Percentiles rank a stretch among this genome's conserved stretches.
Conservation (phyloP, 1,140 invertebrate genomes). For the Musca vetustissima region DNA sequence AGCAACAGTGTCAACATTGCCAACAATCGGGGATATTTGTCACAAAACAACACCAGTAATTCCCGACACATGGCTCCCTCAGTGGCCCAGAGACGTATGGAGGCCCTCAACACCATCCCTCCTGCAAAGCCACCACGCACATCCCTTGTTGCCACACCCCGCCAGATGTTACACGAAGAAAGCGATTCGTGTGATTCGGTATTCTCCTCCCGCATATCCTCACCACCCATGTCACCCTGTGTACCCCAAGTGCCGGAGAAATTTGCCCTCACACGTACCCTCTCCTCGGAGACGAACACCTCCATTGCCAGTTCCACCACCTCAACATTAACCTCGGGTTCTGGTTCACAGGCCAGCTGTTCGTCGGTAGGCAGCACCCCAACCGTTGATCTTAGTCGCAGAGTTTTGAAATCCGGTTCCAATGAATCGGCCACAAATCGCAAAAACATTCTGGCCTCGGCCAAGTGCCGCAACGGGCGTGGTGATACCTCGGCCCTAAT, state of each 20-base stretch:
- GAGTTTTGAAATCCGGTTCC: conserved; percentile 71
- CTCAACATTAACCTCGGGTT: conserved; percentile 65
- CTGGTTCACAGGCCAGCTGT: conserved; percentile 67
- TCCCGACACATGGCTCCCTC: conserved; percentile 4
- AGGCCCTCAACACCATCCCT: conserved; percentile 41
- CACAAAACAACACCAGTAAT: neutral
- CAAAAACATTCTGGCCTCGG: conserved; percentile 84
- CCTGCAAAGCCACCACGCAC: conserved; percentile 54
- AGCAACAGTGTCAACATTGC: conserved; percentile 23
- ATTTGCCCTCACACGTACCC: conserved; percentile 59
- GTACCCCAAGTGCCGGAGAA: conserved; percentile 54
- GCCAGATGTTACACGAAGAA: conserved; percentile 62
- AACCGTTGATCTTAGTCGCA: conserved; percentile 59
- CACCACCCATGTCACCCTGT: conserved; percentile 39
- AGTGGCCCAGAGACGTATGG: conserved; percentile 34
- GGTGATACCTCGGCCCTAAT: conserved; percentile 55
- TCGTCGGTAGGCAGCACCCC: conserved; percentile 65
- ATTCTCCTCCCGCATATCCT: conserved; percentile 70
- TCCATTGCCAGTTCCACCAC: conserved; percentile 64
- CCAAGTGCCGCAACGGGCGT: conserved; percentile 77
- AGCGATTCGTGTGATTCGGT: conserved; percentile 82
- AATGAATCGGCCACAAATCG: conserved; percentile 74
- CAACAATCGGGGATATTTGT: conserved; percentile 41
- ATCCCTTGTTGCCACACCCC: conserved; percentile 36
- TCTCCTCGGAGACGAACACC: conserved; percentile 65